phyloP scores from a whole-genome alignment of 2,888 invertebrate genomes.

The Drosophila subsilvestris region DNA sequence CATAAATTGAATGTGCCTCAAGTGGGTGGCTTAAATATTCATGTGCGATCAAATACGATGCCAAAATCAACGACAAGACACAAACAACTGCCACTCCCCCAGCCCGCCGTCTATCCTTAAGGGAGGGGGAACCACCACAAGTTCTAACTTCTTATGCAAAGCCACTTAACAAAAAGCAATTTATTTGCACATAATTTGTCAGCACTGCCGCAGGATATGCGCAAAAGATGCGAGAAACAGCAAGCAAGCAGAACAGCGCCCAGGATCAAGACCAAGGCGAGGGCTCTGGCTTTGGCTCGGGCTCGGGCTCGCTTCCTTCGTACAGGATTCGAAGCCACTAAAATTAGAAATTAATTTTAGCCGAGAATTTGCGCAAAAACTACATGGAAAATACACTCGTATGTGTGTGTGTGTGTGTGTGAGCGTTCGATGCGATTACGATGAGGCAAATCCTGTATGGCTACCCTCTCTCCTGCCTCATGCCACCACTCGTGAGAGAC shows the following conservation, averaged over 20 bases:
- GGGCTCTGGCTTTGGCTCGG: not conserved
- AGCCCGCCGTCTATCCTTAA: conserved; percentile 11
- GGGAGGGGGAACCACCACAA: conserved; percentile 26
- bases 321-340: conserved; percentile 45
- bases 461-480: not conserved
- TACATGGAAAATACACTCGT: conserved; percentile 57
- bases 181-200: conserved; percentile 79
- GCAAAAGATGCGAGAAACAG: conserved; percentile 33
- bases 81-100: conserved; percentile 12
- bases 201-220: conserved; percentile 73
- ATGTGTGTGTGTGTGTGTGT: not conserved
- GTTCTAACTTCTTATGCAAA: conserved; percentile 76
- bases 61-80: conserved; percentile 34
- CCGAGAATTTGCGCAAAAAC: conserved; percentile 74
- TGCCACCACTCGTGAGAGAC: not conserved
- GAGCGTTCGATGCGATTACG: conserved; percentile 39
- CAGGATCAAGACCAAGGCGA: not conserved
- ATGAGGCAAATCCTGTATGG: conserved; percentile 30
- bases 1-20: conserved; percentile 68
- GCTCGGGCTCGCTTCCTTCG: not conserved
- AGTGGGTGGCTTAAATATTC: conserved; percentile 64
- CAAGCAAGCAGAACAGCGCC: not conserved
- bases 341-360: conserved; percentile 80
- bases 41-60: conserved; percentile 69
- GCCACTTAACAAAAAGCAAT: conserved; percentile 79